Base-by-base conservation (phyloP, 2,113 vertebrate species). In the Oxyruncus cristatus region DNA sequence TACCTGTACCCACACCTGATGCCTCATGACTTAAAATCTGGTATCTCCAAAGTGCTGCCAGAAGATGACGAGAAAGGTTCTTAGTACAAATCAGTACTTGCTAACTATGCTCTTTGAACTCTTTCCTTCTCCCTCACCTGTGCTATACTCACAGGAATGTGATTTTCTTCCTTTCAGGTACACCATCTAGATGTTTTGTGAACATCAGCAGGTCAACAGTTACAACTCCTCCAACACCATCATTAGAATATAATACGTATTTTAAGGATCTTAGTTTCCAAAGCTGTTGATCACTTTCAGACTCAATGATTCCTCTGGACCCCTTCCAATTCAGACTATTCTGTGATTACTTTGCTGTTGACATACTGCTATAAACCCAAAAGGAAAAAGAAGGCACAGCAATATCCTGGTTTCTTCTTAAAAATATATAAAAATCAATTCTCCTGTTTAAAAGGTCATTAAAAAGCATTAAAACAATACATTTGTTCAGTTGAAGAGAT, bases 401-500 rank as follows among this genome's bases (percentile, higher is more conserved):
- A 88, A 39, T 18, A 52, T 26, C 33, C 32, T 61, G 4, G 4
- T 33, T 84, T 95, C 33, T 49, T 53, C 61, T 94, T 75, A 71
- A 76, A 86, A 92, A 84, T 8, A 11, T 39, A 61, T 62, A 39
- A 88, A 88, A 75, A 85, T 49, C 39, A 90, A 27, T 82, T 79
- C 17, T 85, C 50, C 24, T 65, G 19, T 26, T 95, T 85, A 61
- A 88, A 95, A 86, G 53, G 59, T 84, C 85, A 74, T 63, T 44
- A 17, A 90, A 84, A 77, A 49, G 58, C 53, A 82, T 71, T 83
- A 58, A 95, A 92, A 94, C 68, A 95, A 96, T 88, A 33, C 76
- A 53, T 89, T 95, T 97, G 68, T 90, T 95, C 90, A 89, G 61
- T 3, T 86, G 58, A 89, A 79, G 82, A 90, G 66, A 94, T 97